Evolutionary conservation across 1,140 invertebrate species (phyloP), one percentile per base, ranked within the genome.

Genomic region (Solenopsis fugax): DNA sequence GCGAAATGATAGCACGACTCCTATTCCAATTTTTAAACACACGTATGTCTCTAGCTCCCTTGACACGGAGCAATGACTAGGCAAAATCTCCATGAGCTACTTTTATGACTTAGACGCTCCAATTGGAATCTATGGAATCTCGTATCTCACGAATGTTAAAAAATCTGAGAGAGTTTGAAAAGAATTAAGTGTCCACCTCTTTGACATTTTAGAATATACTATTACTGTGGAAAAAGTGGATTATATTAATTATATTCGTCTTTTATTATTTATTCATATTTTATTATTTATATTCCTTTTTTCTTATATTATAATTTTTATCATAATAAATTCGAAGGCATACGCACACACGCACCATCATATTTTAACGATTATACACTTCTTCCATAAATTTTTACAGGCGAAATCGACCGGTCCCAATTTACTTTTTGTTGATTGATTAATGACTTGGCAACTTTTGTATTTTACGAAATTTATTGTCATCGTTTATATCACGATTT

Each of bases 21-120:
- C 52, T 10, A 75, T 71, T 4, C 10, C 64, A 85, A 77, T 85
- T 78, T 62, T 72, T 71, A 76, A 56, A 62, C 86, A 37, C 86
- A 65, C 13, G 29, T 72, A n/a, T 24, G 18, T 58, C 69, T 24
- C 45, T 45, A 82, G 37, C 48, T 62, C 29, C 41, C 2, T 29
- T 67, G 21, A 12, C 64, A 16, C 13, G n/a, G 12, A 60, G 48
- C 18, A 80, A 58, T 21, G 18, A 2, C 13, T 34, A 34, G 9
- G 13, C 29, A n/a, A 80, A 80, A 58, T 71, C 41, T 73, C 12
- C 21, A 82, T 34, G n/a, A 58, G 24, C 24, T 45, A 71, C 50
- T 81, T 82, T 58, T 48, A 52, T 52, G 21, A 10, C 18, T 45
- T 24, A 21, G n/a, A 37, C 37, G 9, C 41, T 41, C 69, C 12